Evolutionary conservation across 2,888 invertebrate species (phyloP), one percentile per base, ranked within the genome.

Genomic region (Pyrgus malvae): DNA sequence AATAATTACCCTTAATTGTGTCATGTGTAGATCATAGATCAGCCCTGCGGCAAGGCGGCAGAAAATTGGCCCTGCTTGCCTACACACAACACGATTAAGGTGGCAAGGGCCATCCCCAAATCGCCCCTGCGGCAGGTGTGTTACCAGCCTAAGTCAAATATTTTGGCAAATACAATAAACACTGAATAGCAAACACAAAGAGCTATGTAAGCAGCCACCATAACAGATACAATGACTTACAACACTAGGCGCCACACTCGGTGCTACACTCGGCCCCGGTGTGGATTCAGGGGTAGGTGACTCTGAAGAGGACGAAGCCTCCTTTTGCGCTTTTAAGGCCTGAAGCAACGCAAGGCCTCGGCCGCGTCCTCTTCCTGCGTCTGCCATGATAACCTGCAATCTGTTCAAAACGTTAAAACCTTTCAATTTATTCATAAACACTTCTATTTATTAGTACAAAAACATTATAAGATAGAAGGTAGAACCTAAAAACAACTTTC

Each of bases 341-440:
- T 83, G 74, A 7, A 89, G 70, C 55, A 87, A 67, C 46, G 81
- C 80, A 45, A 84, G 58, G 61, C 89, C 88, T 51, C 89, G 74
- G 6, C 89, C 89, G 27, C 85, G 79, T 29, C 89, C 87, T 59
- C 69, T 81, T 2, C 67, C 66, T 25, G 71, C 70, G 33, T 88
- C 87, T 14, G 76, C 72, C 86, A 87, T 87, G 21, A 37, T 68
- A 27, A 57, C 51, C 66, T 68, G 38, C 29, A 62, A 62, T 19
- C 25, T 25, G 2, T 25, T 7, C 25, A 25, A 25, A 29, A 25
- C 9, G 7, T 0, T 25, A 25, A 25, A 7, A 25, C 25, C 4
- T 25, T 25, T 25, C 9, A 3, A 25, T 2, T 7, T 2, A 2
- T 8, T 2, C 25, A 6, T 0, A 25, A 2, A 25, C 6, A 2